phyloP scores from a whole-genome alignment of 2,113 vertebrate genomes.

The Brevimyrus niger region DNA sequence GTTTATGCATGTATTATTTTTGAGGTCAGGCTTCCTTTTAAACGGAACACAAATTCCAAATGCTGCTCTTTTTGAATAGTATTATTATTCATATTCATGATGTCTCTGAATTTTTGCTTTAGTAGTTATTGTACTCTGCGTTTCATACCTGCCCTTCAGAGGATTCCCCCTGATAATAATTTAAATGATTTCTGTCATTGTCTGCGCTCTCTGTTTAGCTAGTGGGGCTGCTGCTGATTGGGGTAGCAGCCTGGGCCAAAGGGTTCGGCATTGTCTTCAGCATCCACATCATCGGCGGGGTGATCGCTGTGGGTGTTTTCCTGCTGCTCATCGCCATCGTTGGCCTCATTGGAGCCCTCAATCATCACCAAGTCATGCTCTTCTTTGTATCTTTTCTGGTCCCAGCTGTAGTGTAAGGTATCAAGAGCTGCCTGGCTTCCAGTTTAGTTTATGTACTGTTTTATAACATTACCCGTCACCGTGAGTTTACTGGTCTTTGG shows the following conservation, averaged over 20 bases:
- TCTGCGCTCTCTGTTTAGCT: constrained; percentile 52
- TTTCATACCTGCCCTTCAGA: not conserved
- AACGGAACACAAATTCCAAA: not conserved
- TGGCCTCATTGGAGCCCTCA: constrained; percentile 76
- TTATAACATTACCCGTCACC: not conserved
- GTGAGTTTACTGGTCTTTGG: constrained; percentile 3
- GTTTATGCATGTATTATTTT: not conserved
- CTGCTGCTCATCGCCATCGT: constrained; percentile 81
- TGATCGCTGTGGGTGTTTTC: constrained; percentile 83
- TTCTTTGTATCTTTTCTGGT: constrained; percentile 82
- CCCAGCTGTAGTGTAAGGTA: not conserved
- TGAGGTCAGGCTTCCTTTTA: not conserved
- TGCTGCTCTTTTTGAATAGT: not conserved
- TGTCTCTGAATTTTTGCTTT: not conserved
- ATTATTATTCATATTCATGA: not conserved
- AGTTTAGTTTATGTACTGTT: not conserved
- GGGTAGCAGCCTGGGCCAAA: constrained; percentile 83
- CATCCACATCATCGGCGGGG: constrained; percentile 84
- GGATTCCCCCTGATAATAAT: not conserved
- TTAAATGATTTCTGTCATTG: not conserved
- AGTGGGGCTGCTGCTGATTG: constrained; percentile 82
- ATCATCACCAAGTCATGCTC: constrained; percentile 89
- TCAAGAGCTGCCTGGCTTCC: not conserved
- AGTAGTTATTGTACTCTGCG: not conserved
- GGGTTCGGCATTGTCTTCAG: constrained; percentile 80